Evolutionary conservation across 2,113 vertebrate species (phyloP).

Genomic region (Pelvicachromis taeniatus): DNA sequence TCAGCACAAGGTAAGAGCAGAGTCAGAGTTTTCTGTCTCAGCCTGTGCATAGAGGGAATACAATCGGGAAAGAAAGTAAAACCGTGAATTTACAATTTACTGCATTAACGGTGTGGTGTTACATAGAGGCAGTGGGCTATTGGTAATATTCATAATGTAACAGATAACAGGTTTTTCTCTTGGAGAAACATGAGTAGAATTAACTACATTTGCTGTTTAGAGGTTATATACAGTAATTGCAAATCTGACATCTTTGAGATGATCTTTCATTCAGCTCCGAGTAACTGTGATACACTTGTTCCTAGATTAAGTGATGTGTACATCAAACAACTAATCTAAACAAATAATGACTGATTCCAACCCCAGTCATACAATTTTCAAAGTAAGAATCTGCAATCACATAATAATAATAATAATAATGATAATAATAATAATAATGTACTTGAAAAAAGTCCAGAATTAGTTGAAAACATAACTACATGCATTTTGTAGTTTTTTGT

Average conservation of each 20-base stretch:
- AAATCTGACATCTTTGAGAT: not conserved
- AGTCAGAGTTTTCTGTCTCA: conserved; percentile 2
- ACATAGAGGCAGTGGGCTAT: not conserved
- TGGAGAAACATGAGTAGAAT: not conserved
- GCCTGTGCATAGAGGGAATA: not conserved
- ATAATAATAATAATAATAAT: not conserved
- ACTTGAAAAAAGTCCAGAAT: not conserved
- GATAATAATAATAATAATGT: not conserved
- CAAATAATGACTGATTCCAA: not conserved
- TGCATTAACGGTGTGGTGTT: not conserved
- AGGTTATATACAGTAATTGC: not conserved
- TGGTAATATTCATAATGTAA: not conserved
- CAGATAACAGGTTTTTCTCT: not conserved
- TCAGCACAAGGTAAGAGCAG: conserved; percentile 23
- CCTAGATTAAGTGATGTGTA: not conserved
- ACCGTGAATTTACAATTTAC: not conserved
- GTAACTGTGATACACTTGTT: not conserved
- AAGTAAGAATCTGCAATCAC: not conserved
- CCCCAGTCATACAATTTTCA: not conserved
- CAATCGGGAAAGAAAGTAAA: not conserved
- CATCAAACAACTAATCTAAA: not conserved
- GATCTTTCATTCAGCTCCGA: not conserved
- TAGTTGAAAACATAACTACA: not conserved
- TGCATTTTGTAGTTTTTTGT: not conserved
- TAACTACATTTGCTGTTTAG: not conserved